phyloP scores from a whole-genome alignment of 2,113 vertebrate species.

The Sprattus sprattus region DNA sequence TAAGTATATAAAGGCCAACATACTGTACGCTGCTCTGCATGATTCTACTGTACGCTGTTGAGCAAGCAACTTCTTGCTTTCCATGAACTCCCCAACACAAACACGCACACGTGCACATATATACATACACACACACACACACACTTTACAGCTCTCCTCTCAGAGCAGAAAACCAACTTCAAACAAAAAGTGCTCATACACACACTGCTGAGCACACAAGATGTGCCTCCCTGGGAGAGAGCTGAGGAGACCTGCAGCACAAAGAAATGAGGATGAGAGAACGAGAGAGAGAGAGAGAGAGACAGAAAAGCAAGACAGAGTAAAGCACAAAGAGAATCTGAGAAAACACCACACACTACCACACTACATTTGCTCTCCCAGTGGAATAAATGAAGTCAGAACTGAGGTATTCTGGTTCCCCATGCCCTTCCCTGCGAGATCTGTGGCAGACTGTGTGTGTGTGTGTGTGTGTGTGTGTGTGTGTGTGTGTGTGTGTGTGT shows the following conservation, averaged over 20 bases:
- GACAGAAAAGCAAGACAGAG: background rate
- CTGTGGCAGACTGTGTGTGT: background rate
- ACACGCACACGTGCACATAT: background rate
- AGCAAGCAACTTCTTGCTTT: background rate
- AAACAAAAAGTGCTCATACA: background rate
- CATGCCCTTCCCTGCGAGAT: background rate
- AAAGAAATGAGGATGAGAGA: background rate
- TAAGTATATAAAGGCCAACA: no score
- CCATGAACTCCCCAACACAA: background rate
- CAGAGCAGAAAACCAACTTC: background rate
- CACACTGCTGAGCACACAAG: background rate
- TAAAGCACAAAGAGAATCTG: background rate
- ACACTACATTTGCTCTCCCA: background rate
- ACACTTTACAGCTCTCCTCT: background rate
- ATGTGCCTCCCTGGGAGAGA: background rate
- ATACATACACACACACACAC: background rate
- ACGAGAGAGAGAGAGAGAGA: background rate
- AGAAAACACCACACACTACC: background rate
- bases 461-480: conserved; percentile 20
- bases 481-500: no score
- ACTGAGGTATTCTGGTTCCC: background rate
- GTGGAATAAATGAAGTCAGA: background rate
- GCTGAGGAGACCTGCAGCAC: background rate
- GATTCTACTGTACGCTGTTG: no score
- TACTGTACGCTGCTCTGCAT: no score